Percentiles rank a stretch among this genome's conserved stretches.
These are phyloP conservation scores for Ammodytes marinus DNA, from an alignment of 2,113 vertebrate genomes.

Conservation along the genomic window DNA sequence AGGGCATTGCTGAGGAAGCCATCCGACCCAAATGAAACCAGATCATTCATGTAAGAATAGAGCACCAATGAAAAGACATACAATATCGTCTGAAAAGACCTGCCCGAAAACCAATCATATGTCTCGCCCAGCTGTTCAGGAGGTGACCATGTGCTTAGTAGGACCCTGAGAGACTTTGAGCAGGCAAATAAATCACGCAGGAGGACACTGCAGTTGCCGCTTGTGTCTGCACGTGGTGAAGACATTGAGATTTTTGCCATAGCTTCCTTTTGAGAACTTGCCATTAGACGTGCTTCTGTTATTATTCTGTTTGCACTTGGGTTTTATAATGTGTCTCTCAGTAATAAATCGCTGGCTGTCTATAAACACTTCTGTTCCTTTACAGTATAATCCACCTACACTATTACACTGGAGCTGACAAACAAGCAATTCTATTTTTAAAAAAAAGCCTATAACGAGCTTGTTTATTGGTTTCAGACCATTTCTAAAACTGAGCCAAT, in stretches of 20 bases:
- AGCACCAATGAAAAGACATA: slow-evolving; percentile 69
- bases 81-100: slow-evolving; percentile 42
- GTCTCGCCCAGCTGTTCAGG: slow-evolving; percentile 78
- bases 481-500: slow-evolving; percentile 27
- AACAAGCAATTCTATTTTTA: not conserved
- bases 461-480: slow-evolving; percentile 10
- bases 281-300: slow-evolving; percentile 60
- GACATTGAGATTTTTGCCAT: slow-evolving; percentile 68
- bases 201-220: slow-evolving; percentile 74
- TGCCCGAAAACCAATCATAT: slow-evolving; percentile 73
- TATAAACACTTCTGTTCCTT: slow-evolving; percentile 10
- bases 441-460: slow-evolving; percentile 15
- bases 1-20: slow-evolving; percentile 24
- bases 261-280: slow-evolving; percentile 61
- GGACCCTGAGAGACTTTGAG: slow-evolving; percentile 54
- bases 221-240: slow-evolving; percentile 51
- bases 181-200: slow-evolving; percentile 70
- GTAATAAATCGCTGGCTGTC: slow-evolving; percentile 14
- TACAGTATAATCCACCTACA: not conserved
- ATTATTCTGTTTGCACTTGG: slow-evolving; percentile 67
- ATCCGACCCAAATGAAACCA: slow-evolving; percentile 66
- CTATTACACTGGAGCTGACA: slow-evolving; percentile 9
- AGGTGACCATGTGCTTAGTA: slow-evolving; percentile 70
- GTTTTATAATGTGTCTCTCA: slow-evolving; percentile 36
- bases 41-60: slow-evolving; percentile 72